phyloP scores from a whole-genome alignment of 1,140 invertebrate genomes.

The Asbolus verrucosus region DNA sequence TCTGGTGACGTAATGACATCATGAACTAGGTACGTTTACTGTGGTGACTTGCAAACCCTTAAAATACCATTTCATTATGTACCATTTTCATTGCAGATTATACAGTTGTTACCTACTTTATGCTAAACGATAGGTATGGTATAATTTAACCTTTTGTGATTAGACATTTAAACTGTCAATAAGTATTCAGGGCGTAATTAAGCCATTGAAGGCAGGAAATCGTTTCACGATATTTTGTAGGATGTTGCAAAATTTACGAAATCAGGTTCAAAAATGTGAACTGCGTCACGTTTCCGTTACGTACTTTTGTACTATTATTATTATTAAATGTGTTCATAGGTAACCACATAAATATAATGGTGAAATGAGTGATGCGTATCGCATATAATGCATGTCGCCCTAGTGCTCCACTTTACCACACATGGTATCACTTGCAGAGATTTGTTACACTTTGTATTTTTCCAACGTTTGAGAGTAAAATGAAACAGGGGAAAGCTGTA shows the following conservation, averaged over 20 bases:
- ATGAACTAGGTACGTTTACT: too few relatives aligned
- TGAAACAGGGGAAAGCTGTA: background rate
- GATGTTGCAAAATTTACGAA: conserved; percentile 25
- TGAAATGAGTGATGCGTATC: conserved; percentile 31
- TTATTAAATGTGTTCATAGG: conserved; percentile 9
- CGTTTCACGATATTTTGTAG: background rate
- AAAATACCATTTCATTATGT: too few relatives aligned
- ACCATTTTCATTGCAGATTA: too few relatives aligned
- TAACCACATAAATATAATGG: conserved; percentile 2
- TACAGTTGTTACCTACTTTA: too few relatives aligned
- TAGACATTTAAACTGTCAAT: conserved; percentile 6
- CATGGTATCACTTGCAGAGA: conserved; percentile 6
- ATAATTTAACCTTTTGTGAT: background rate
- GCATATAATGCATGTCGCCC: conserved; percentile 11
- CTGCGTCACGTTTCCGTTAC: conserved; percentile 25
- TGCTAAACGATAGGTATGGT: too few relatives aligned
- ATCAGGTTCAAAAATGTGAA: conserved; percentile 23
- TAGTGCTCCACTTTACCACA: conserved; percentile 1
- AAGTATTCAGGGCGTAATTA: conserved; percentile 36
- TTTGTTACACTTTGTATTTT: conserved; percentile 29
- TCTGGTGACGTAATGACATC: too few relatives aligned
- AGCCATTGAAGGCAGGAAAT: conserved; percentile 3
- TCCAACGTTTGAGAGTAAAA: conserved; percentile 11
- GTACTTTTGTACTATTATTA: conserved; percentile 13
- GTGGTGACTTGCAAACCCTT: too few relatives aligned